Evolutionary conservation across 2,797 vertebrate species (phyloP), one percentile per base, ranked within the genome.

Genomic region (Euthynnus affinis): DNA sequence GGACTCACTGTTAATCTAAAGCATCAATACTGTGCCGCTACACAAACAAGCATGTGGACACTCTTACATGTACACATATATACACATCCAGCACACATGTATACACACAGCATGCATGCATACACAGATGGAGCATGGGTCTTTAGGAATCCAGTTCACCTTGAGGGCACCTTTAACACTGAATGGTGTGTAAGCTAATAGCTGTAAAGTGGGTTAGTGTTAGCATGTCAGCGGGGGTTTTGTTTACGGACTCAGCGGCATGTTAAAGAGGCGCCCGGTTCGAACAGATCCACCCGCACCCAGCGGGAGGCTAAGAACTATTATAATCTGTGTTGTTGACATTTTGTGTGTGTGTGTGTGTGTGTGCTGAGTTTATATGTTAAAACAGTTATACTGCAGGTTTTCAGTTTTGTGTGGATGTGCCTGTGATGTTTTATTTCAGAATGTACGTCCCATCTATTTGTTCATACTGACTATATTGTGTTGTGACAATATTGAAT

Each of bases 1-100:
- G 71, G 74, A 76, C 74, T 77, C 6, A 6, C 65, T 29, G 83
- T 83, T 89, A 83, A 85, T 87, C 76, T 85, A 77, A 60, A 81
- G 68, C 84, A 83, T 82, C 83, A 71, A 78, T 72, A 78, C 80
- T 40, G 73, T 64, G 56, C 56, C 8, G 51, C 84, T 51, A 66
- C 32, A 70, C 69, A 83, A 74, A 81, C 76, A 64, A 57, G 49
- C 46, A 61, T n/a, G 3, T 63, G 23, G 18, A 71, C 34, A 63
- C 23, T 29, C 32, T 53, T 17, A 6, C 13, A 4, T 1, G 14
- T 20, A n/a, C 37, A 57, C 37, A 2, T 0, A 1, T 2, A 18
- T 29, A 40, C 37, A 58, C 73, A 65, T 62, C 66, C 18, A 56
- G 51, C 53, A 20, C 48, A 22, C 27, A 20, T 18, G 53, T 51